Evolutionary conservation across 2,113 vertebrate species (phyloP), one percentile per base, ranked within the genome.

Genomic region (Jaculus jaculus): DNA sequence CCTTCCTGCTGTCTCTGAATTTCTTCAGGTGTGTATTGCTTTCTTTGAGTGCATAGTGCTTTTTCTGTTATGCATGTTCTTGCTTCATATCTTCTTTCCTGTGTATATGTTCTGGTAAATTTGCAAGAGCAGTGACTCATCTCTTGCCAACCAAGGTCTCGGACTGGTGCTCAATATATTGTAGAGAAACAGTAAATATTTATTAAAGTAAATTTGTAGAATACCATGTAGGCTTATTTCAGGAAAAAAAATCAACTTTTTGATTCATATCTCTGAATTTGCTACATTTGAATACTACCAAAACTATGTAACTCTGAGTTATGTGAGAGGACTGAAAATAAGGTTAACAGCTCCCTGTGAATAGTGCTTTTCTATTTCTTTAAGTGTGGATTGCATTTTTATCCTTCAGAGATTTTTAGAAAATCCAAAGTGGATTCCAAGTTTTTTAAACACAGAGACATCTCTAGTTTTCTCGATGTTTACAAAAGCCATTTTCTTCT

Each of bases 401-500:
- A 42, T 68, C 11, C 61, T 91, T n/a, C 26, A 42, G 78, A 28
- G 82, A 54, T 54, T 71, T 80, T 93, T 81, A 32, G 39, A 91
- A 86, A 89, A 15, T 68, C 30, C 37, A 60, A 69, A 85, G 73
- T 66, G 18, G 4, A 83, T 95, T 96, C 61, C 16, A 86, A 83
- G 39, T 84, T 72, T 95, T 84, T 94, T 72, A 87, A 91, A n/a
- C 58, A 69, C 11, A 93, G 42, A 90, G 84, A 84, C 16, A 39
- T 81, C 32, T 68, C 58, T 84, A 66, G 39, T 26, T 93, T 97
- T 96, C 83, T 94, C 74, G 87, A 90, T 73, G n/a, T 96, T 98
- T 97, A 93, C 75, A 68, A 84, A 96, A 95, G 63, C 73, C 94
- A 88, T 84, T 97, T 97, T 96, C 66, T 79, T 32, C 74, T 92